Percentiles rank a stretch among this genome's conserved stretches.
Conservation (phyloP, 2,888 invertebrate species). For the Drosophila heteroneura region DNA sequence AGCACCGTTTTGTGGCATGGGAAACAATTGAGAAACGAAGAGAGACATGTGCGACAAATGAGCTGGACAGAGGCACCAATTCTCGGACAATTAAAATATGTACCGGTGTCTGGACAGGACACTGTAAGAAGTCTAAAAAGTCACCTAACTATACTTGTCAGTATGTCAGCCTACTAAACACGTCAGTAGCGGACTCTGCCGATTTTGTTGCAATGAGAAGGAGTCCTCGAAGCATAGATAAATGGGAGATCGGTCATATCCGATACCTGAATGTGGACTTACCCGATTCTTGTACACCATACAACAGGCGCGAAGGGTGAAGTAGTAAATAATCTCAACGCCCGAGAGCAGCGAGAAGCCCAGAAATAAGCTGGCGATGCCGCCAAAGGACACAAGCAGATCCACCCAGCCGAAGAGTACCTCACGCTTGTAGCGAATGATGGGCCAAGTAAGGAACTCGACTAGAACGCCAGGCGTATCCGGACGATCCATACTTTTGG, state of each 20-base stretch:
- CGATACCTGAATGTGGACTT: conserved; percentile 18
- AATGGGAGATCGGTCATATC: background rate
- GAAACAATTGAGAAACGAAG: background rate
- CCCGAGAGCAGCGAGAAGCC: conserved; percentile 92
- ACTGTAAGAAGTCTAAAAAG: background rate
- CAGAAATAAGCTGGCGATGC: conserved; percentile 86
- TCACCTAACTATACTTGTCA: background rate
- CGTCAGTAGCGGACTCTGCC: background rate
- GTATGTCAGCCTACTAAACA: background rate
- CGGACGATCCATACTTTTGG: conserved; percentile 55
- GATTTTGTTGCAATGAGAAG: background rate
- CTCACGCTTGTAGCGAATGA: conserved; percentile 91
- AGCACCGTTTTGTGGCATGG: background rate
- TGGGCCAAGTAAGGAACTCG: conserved; percentile 90
- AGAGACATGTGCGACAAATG: background rate
- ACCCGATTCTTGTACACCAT: conserved; percentile 85
- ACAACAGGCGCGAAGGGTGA: conserved; percentile 88
- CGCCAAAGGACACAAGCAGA: conserved; percentile 88
- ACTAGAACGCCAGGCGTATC: conserved; percentile 78
- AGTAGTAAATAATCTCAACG: conserved; percentile 92
- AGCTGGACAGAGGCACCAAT: background rate
- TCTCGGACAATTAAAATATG: background rate
- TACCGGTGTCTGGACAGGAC: background rate
- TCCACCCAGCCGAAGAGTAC: conserved; percentile 94
- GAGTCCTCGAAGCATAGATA: background rate